These are phyloP conservation scores for Chamaetylas fuelleborni DNA, from an alignment of 2,113 vertebrate species.

Conservation along the genomic window DNA sequence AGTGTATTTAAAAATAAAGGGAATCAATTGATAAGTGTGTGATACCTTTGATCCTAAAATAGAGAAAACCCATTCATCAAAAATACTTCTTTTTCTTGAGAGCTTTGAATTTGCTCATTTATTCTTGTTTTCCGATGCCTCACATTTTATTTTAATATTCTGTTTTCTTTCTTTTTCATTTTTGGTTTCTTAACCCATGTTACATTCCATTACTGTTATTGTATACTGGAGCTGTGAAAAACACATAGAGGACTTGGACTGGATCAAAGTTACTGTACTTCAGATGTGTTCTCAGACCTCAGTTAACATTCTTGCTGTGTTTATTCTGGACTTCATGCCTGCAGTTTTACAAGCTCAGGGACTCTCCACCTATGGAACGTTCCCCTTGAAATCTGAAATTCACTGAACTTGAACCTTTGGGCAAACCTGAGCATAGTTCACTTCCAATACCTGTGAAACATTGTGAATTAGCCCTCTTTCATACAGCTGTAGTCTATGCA, in stretches of 20 bases:
- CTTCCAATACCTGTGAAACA: background rate
- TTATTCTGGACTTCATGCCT: conserved; percentile 41
- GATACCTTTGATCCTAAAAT: background rate
- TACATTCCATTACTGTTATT: conserved; percentile 7
- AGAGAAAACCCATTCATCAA: background rate
- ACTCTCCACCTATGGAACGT: background rate
- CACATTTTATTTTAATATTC: background rate
- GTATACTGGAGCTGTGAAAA: conserved; percentile 27
- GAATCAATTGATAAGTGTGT: background rate
- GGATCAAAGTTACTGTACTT: conserved; percentile 11
- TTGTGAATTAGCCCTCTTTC: background rate
- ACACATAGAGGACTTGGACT: background rate
- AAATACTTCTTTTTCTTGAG: background rate
- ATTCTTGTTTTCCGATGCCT: background rate
- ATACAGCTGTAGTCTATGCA: background rate
- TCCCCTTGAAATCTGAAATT: conserved; percentile 27
- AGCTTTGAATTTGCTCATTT: background rate
- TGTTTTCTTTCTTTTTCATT: background rate
- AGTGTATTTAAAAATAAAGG: background rate
- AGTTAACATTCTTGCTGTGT: conserved; percentile 30
- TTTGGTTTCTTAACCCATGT: background rate
- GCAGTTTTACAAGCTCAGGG: conserved; percentile 18
- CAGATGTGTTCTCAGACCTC: conserved; percentile 19
- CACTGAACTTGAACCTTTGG: background rate
- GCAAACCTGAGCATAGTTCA: background rate